Evolutionary conservation across 2,113 vertebrate genomes (phyloP).

Genomic region (Channa argus): DNA sequence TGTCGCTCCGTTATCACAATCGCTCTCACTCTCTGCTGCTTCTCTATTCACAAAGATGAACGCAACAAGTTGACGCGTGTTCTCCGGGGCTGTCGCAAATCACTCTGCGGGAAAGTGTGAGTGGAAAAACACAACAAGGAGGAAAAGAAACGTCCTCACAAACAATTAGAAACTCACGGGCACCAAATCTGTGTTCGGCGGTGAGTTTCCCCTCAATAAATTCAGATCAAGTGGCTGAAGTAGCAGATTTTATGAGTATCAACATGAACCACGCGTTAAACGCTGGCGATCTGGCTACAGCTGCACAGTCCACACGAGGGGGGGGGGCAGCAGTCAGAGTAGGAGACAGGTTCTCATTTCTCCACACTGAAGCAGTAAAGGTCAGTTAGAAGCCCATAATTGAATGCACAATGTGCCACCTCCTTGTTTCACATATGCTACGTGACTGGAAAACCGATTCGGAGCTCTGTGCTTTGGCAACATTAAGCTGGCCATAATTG

Average conservation of each 20-base stretch:
- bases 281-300: conserved; percentile 23
- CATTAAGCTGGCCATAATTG: background rate
- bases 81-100: background rate
- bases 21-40: background rate
- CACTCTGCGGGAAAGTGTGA: background rate
- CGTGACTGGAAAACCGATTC: conserved; percentile 45
- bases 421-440: conserved; percentile 35
- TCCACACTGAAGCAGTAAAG: conserved; percentile 61
- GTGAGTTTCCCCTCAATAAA: conserved; percentile 41
- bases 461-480: conserved; percentile 22
- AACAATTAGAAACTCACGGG: background rate
- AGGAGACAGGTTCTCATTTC: conserved; percentile 52
- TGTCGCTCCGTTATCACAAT: background rate
- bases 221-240: conserved; percentile 68
- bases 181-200: conserved; percentile 50
- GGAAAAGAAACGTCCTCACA: background rate
- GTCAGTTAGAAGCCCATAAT: conserved; percentile 68
- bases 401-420: conserved; percentile 35
- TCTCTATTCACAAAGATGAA: background rate
- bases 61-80: conserved; percentile 9
- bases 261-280: conserved; percentile 58
- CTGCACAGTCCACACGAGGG: conserved; percentile 8
- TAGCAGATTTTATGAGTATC: conserved; percentile 59
- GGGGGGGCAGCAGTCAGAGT: background rate
- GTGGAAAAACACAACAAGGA: background rate